Evolutionary conservation across 2,888 invertebrate genomes (phyloP).

Genomic region (Hirtodrosophila cameraria): DNA sequence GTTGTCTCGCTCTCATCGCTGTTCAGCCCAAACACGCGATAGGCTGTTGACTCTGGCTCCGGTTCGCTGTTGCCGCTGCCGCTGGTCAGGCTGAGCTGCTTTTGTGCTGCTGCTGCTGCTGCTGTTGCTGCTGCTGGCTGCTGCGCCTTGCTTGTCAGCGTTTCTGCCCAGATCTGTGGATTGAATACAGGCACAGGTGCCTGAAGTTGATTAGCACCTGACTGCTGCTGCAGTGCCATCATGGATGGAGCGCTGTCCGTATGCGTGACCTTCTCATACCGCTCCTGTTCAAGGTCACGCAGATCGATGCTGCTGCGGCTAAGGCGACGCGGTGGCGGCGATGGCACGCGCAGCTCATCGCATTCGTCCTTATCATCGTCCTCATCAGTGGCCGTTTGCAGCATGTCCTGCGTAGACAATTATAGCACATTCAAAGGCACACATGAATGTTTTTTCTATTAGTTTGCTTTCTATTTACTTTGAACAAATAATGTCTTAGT

Average conservation of each 20-base stretch:
- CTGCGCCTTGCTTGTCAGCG: conserved; percentile 34
- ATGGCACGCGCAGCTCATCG: conserved; percentile 84
- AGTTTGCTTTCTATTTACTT: no score
- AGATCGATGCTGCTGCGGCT: conserved; percentile 84
- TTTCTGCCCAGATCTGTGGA: conserved; percentile 76
- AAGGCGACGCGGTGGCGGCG: conserved; percentile 84
- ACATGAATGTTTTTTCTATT: not conserved
- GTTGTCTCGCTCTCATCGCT: conserved; percentile 81
- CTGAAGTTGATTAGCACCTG: conserved; percentile 50
- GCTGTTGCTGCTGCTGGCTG: conserved; percentile 4
- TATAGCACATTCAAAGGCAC: conserved; percentile 9
- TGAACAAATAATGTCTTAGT: no score
- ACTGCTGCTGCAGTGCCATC: conserved; percentile 82
- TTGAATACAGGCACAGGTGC: conserved; percentile 66
- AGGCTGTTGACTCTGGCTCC: conserved; percentile 68
- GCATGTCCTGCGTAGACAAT: conserved; percentile 76
- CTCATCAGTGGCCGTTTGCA: conserved; percentile 81
- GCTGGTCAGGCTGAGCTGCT: conserved; percentile 65
- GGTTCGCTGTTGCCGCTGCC: conserved; percentile 74
- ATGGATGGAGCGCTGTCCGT: conserved; percentile 84
- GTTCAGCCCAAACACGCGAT: conserved; percentile 72
- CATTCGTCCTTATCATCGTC: conserved; percentile 83
- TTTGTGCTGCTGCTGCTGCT: conserved; percentile 21
- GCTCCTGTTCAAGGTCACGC: conserved; percentile 84
- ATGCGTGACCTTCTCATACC: conserved; percentile 84